These are phyloP conservation scores for Lepus americanus DNA, from an alignment of 2,113 vertebrate species.

Conservation along the genomic window DNA sequence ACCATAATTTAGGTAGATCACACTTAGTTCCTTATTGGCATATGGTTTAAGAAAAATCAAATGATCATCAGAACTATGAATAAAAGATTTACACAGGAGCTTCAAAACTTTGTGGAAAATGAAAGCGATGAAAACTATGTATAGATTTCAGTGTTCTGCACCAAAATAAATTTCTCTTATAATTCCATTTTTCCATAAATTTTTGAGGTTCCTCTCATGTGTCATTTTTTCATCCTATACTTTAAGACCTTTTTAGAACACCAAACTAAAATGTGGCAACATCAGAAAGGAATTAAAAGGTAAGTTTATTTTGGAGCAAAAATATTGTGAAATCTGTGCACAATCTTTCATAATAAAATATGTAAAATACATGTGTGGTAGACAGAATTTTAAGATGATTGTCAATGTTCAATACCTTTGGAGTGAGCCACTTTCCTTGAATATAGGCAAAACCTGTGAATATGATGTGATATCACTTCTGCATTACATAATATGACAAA, in stretches of 20 bases:
- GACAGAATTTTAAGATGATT: not conserved
- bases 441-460: not conserved
- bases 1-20: not conserved
- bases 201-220: not conserved
- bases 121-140: too few relatives aligned
- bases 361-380: not conserved
- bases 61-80: slow-evolving; percentile 3
- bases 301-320: too few relatives aligned
- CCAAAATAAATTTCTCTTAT: too few relatives aligned
- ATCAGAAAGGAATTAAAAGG: too few relatives aligned
- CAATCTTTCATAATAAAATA: not conserved
- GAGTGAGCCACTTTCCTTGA: not conserved
- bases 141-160: too few relatives aligned
- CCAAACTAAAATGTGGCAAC: too few relatives aligned
- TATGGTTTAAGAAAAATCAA: not conserved
- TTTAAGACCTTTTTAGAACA: not conserved
- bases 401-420: not conserved
- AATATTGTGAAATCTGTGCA: too few relatives aligned
- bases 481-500: not conserved
- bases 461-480: not conserved
- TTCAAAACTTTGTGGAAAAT: too few relatives aligned
- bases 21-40: not conserved
- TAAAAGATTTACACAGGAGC: not conserved
- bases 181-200: too few relatives aligned
- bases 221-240: not conserved